Percentiles rank a stretch among this genome's conserved stretches.
Conservation (phyloP, 30 jellyfish, hydroid and myxozoan genomes). For the Aurelia sp. region DNA sequence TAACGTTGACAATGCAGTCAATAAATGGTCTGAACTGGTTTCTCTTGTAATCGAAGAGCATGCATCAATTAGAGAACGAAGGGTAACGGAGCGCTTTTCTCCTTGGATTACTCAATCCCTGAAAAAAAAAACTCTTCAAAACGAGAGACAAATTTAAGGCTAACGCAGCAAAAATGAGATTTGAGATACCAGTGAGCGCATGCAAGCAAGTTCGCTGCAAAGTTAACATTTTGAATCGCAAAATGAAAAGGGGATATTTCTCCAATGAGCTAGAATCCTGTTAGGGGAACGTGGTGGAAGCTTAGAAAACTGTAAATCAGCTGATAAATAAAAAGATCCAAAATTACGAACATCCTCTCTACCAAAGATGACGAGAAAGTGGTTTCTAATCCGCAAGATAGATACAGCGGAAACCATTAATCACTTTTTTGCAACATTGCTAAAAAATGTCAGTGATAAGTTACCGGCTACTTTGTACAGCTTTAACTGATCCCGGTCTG, state of each 20-base stretch:
- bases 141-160: neutral
- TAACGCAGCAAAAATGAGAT: conserved; percentile 26
- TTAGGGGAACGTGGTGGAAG: neutral
- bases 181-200: conserved; percentile 7
- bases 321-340: conserved; percentile 10
- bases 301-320: conserved; percentile 24
- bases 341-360: conserved; percentile 8
- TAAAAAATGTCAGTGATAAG: conserved; percentile 21
- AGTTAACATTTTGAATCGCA: neutral
- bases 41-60: conserved; percentile 15
- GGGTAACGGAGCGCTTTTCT: conserved; percentile 29
- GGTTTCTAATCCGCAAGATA: conserved; percentile 9
- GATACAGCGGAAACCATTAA: neutral
- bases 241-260: neutral
- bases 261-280: conserved; percentile 1
- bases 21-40: conserved; percentile 30
- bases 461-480: neutral
- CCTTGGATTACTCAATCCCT: conserved; percentile 44
- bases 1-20: conserved; percentile 9
- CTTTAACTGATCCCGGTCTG: too few relatives aligned
- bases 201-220: conserved; percentile 35
- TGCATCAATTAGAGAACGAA: conserved; percentile 27
- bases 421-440: conserved; percentile 27
- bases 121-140: conserved; percentile 7
- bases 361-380: conserved; percentile 2